Base-by-base conservation (phyloP, 1,140 invertebrate genomes). In the Heliconius congener region DNA sequence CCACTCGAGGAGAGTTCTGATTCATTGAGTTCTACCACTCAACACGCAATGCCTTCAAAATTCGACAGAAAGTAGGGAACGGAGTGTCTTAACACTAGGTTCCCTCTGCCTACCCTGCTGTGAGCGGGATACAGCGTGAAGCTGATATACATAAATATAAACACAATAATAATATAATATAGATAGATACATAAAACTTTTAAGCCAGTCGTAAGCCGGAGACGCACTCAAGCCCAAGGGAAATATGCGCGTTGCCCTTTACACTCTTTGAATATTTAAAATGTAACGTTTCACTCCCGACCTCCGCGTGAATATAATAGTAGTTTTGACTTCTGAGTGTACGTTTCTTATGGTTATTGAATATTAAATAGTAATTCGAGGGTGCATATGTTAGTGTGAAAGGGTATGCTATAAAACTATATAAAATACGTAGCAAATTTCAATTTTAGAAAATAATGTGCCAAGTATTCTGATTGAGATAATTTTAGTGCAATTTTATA, bases 241-340 rank as follows among this genome's bases (percentile, higher is more conserved):
- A 91, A 94, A 94, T 93, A 91, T 86, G 81, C 82, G 77, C 84
- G 83, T 88, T 93, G 91, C 91, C 92, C 92, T 94, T 94, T 94
- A 92, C 88, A 92, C 91, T 89, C 90, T 87, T 89, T 94, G 88
- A 92, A 94, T 93, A 93, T 93, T 94, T 93, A 91, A 93, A 90
- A 84, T 46, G 78, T 82, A 71, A 76, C 79, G 82, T 84, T 82
- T 83, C 78, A 83, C 79, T 84, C 82, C 55, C 82, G 81, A 86
- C 84, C 84, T 84, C 55, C 34, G 52, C 55, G 71, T 71, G 75
- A 81, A 80, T 81, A 78, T 81, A 75, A 83, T 78, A 78, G 73
- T 77, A 77, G 73, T 72, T 74, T 66, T 60, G 37, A 74, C 80
- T 82, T 78, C 70, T 55, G 55, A 30, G 50, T 81, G 18, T 39